Base-by-base conservation (phyloP, 2,797 vertebrate genomes). In the Galagoides demidoff region DNA sequence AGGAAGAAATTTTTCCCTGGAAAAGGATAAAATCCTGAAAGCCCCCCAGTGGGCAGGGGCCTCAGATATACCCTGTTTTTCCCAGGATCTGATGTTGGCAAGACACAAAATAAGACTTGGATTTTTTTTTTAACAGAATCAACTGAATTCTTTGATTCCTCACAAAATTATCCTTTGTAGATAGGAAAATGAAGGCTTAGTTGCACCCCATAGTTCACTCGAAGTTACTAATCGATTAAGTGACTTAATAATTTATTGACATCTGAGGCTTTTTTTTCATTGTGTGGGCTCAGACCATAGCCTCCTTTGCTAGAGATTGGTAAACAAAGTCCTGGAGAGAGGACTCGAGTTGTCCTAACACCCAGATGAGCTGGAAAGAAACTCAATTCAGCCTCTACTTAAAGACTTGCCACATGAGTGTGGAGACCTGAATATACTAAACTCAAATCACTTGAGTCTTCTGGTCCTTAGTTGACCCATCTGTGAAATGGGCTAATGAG, bases 401-500 rank as follows among this genome's bases (percentile, higher is more conserved):
- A 57, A 49, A 34, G 52, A 7, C 22, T n/a, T 1, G 0, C 34
- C 7, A 19, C 2, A 10, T 39, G 16, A n/a, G 31, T 22, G 8
- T 55, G 7, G 55, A 70, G 59, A 39, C 39, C 2, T 31, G 23
- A 77, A 19, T 64, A 45, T 92, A 57, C 29, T 83, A 37, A 90
- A 57, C 76, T 64, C 37, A 71, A 34, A 34, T 73, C n/a, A 37
- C 55, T 68, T 57, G 29, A 74, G 14, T 71, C 20, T 77, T 85
- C 45, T 83, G 43, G 92, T 43, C 55, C 43, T 88, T n/a, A 23
- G 13, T 86, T 68, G 83, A 22, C 29, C 29, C 4, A 3, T 34
- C 71, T 82, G 16, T 88, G 61, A 95, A 96, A 92, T 92, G 74
- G 89, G 16, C 3, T 74, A 17, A 31, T 70, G 39, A 82, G 13